Conservation (phyloP, 2,113 vertebrate species). For the Vireo altiloquus region DNA sequence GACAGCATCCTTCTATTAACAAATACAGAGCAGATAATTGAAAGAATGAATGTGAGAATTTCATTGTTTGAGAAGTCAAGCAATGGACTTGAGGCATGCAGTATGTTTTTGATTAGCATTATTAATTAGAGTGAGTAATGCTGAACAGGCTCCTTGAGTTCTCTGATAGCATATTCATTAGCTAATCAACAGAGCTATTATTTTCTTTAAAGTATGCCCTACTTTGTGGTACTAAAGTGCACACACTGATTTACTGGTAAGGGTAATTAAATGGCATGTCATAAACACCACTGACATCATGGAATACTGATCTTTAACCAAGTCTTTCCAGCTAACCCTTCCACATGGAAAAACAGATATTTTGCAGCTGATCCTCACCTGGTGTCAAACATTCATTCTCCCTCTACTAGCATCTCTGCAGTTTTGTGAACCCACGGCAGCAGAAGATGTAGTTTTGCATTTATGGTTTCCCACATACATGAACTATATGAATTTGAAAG, state of each 20-base stretch:
- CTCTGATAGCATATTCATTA: slow-evolving; percentile 27
- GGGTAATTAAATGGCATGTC: slow-evolving; percentile 31
- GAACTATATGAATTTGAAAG: background rate
- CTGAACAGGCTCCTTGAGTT: background rate
- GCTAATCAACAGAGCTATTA: slow-evolving; percentile 6
- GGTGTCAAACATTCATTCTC: background rate
- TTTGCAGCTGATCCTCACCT: background rate
- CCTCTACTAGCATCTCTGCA: background rate
- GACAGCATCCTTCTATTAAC: background rate
- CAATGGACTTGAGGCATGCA: background rate
- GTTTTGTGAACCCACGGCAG: background rate
- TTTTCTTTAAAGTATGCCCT: slow-evolving; percentile 35
- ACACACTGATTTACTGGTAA: slow-evolving; percentile 17
- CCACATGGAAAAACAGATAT: background rate
- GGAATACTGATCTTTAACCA: slow-evolving; percentile 27
- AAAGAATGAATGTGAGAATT: background rate
- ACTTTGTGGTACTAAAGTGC: slow-evolving; percentile 32
- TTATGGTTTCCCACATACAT: background rate
- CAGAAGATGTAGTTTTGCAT: background rate
- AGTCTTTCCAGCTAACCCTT: slow-evolving; percentile 26
- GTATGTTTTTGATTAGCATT: background rate
- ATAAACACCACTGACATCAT: slow-evolving; percentile 43
- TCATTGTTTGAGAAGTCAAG: background rate
- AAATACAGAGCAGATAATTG: background rate
- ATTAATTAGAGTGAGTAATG: background rate